phyloP scores from a whole-genome alignment of 30 jellyfish, hydroid and myxozoan species.

The Calvadosia cruxmelitensis region DNA sequence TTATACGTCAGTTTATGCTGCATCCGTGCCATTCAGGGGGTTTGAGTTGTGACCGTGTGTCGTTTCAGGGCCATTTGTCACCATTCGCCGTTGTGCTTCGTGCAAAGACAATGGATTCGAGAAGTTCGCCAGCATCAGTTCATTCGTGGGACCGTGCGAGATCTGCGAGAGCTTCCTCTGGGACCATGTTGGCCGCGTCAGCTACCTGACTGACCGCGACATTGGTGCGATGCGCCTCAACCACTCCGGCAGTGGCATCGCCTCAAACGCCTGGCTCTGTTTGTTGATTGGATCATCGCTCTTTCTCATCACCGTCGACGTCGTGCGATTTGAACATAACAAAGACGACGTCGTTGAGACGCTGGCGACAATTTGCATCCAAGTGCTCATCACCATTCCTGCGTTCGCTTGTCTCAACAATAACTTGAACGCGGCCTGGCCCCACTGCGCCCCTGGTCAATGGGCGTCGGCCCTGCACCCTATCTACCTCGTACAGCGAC shows the following conservation, averaged over 20 bases:
- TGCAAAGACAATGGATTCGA: constrained; percentile 88
- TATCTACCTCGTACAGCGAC: constrained; percentile 77
- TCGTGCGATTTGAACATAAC: constrained; percentile 40
- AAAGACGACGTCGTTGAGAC: constrained; percentile 77
- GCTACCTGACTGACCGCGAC: constrained; percentile 56
- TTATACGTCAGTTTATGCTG: too few species aligned
- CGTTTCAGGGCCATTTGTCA: constrained; percentile 74
- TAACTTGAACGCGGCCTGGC: constrained; percentile 63
- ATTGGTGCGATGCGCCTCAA: constrained; percentile 90
- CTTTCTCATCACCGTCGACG: constrained; percentile 30
- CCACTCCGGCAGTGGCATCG: constrained; percentile 63
- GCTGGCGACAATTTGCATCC: constrained; percentile 67
- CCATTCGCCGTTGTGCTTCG: constrained; percentile 80
- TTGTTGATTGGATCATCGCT: constrained; percentile 35
- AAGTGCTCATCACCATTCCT: constrained; percentile 58
- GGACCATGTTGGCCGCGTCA: constrained; percentile 82
- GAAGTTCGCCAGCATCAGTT: constrained; percentile 65
- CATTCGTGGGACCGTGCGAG: constrained; percentile 81
- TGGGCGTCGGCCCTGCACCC: constrained; percentile 97
- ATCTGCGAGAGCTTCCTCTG: constrained; percentile 93
- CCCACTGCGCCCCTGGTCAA: constrained; percentile 79
- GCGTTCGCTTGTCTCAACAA: constrained; percentile 48
- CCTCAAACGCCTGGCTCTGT: constrained; percentile 63
- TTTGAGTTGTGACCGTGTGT: not conserved
- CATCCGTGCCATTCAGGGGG: too few species aligned